Conservation (phyloP, 2,797 vertebrate species). For the Chaenodraco wilsoni region DNA sequence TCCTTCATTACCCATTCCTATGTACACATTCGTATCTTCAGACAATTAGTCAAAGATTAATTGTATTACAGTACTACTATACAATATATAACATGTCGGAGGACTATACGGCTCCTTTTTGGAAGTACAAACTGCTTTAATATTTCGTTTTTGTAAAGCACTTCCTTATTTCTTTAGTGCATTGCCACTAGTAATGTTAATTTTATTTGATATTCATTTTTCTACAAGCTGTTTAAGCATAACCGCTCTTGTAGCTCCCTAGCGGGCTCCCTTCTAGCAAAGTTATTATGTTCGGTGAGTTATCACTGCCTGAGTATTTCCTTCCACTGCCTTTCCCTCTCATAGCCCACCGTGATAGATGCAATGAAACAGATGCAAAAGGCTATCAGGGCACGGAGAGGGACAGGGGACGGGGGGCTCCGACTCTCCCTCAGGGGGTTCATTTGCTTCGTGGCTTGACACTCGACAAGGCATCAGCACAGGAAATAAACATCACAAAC, state of each 20-base stretch:
- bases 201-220: no score
- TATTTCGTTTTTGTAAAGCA: no score
- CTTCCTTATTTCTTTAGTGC: no score
- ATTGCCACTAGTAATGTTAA: no score
- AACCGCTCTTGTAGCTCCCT: neutral
- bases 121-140: neutral
- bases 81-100: neutral
- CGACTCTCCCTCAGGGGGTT: conserved; percentile 33
- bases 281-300: conserved; percentile 1
- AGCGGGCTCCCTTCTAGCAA: neutral
- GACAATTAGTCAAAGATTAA: neutral
- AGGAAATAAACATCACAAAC: conserved; percentile 50
- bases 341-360: conserved; percentile 27
- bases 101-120: neutral
- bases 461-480: conserved; percentile 32
- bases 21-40: neutral
- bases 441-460: conserved; percentile 53
- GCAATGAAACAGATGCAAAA: conserved; percentile 47
- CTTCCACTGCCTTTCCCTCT: conserved; percentile 23
- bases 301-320: conserved; percentile 8
- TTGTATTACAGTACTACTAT: neutral
- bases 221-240: neutral
- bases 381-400: conserved; percentile 14
- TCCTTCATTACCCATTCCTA: neutral
- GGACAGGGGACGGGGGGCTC: neutral